These are phyloP conservation scores for Esox masquinongy DNA, from an alignment of 2,797 vertebrate species.

Conservation along the genomic window DNA sequence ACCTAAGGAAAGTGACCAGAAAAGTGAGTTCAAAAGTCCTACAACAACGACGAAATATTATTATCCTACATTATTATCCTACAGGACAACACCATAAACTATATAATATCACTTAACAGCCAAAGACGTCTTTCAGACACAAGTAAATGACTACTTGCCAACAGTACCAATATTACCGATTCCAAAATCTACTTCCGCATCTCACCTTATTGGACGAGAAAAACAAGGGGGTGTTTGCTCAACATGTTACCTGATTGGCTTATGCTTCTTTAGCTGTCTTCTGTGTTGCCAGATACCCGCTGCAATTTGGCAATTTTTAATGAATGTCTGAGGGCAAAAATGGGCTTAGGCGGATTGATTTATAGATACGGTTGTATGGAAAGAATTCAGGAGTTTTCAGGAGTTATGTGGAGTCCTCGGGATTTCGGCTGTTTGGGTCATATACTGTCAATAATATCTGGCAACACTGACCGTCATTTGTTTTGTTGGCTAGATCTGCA, in stretches of 20 bases:
- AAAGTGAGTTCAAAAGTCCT: background rate
- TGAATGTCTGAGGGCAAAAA: too few relatives aligned
- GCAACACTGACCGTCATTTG: too few relatives aligned
- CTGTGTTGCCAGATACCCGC: too few relatives aligned
- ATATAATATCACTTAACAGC: too few relatives aligned
- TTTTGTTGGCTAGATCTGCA: background rate
- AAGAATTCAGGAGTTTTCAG: too few relatives aligned
- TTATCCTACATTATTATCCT: background rate
- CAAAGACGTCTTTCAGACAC: background rate
- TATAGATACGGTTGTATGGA: too few relatives aligned
- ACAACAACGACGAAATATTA: background rate
- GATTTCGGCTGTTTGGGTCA: too few relatives aligned
- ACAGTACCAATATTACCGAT: background rate
- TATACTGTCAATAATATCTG: too few relatives aligned
- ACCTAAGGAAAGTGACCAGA: background rate
- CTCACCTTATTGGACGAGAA: constrained; percentile 34
- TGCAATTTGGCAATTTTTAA: too few relatives aligned
- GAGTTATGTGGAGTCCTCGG: too few relatives aligned
- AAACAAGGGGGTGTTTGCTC: background rate
- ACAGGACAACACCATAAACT: background rate
- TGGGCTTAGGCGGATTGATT: too few relatives aligned
- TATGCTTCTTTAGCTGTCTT: background rate
- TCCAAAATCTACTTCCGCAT: constrained; percentile 53
- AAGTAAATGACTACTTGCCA: background rate
- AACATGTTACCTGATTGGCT: constrained; percentile 44